Percentiles rank a stretch among this genome's conserved stretches.
Evolutionary conservation across 2,797 vertebrate genomes (phyloP).

Genomic region (Psittacula echo): DNA sequence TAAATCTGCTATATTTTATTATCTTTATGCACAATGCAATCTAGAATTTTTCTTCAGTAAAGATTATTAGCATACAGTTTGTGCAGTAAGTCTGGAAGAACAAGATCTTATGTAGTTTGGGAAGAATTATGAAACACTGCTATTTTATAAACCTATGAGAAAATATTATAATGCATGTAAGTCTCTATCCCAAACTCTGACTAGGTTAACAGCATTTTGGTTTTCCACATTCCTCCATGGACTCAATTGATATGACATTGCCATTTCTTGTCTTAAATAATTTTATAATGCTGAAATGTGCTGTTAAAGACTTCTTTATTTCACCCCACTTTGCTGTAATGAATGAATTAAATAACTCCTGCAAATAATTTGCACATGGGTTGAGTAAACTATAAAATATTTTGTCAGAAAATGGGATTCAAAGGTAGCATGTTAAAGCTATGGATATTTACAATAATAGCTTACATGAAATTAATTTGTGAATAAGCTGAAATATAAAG

Average conservation of each 20-base stretch:
- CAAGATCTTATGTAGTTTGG: background rate
- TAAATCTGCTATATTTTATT: background rate
- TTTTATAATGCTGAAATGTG: background rate
- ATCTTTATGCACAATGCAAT: background rate
- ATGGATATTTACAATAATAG: background rate
- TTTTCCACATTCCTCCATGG: background rate
- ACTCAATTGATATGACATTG: background rate
- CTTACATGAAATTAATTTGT: background rate
- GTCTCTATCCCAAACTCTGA: background rate
- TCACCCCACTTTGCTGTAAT: background rate
- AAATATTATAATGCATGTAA: background rate
- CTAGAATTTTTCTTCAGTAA: background rate
- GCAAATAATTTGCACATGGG: background rate
- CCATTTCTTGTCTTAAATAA: background rate
- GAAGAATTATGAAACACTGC: background rate
- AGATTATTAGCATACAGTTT: background rate
- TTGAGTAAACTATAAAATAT: background rate
- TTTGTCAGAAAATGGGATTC: background rate
- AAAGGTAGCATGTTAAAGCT: background rate
- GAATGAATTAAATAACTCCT: background rate
- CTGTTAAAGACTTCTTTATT: background rate
- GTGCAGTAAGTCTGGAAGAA: background rate
- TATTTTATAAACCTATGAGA: background rate
- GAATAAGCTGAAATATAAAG: background rate
- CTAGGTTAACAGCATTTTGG: slow-evolving; percentile 11